A percentile compares a stretch with the other conserved stretches of the same genome.
phyloP scores from a whole-genome alignment of 2,113 vertebrate genomes.

The Rhinogobius similis region DNA sequence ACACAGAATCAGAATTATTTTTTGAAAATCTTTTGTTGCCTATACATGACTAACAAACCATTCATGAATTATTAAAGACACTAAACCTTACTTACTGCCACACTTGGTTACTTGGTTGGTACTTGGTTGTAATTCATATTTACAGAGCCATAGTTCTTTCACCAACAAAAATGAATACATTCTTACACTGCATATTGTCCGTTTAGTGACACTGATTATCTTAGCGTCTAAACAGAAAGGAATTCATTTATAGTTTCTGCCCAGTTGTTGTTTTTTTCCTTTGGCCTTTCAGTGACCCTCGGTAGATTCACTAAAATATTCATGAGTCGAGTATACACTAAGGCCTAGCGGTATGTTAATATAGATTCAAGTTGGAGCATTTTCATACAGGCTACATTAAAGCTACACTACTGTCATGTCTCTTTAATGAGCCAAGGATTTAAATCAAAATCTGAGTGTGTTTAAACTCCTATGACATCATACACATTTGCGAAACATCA shows the following conservation, averaged over 20 bases:
- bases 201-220: too few species aligned
- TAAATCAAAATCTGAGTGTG: too few species aligned
- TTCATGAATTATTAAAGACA: neutral
- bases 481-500: too few species aligned
- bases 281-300: neutral
- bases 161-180: neutral
- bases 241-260: too few species aligned
- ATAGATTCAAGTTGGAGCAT: neutral
- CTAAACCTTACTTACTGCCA: neutral
- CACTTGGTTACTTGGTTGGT: neutral
- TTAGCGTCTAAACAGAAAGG: too few species aligned
- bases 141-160: neutral
- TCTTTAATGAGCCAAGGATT: neutral
- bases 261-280: neutral
- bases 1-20: too few species aligned
- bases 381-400: neutral
- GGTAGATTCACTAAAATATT: neutral
- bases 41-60: too few species aligned
- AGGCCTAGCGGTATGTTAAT: neutral
- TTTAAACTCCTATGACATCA: too few species aligned
- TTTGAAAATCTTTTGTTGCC: too few species aligned
- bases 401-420: neutral
- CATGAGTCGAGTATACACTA: neutral
- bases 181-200: too few species aligned
- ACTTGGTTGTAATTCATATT: neutral